Base-by-base conservation (phyloP, 2,888 invertebrate genomes). In the Drosophila algonquin region DNA sequence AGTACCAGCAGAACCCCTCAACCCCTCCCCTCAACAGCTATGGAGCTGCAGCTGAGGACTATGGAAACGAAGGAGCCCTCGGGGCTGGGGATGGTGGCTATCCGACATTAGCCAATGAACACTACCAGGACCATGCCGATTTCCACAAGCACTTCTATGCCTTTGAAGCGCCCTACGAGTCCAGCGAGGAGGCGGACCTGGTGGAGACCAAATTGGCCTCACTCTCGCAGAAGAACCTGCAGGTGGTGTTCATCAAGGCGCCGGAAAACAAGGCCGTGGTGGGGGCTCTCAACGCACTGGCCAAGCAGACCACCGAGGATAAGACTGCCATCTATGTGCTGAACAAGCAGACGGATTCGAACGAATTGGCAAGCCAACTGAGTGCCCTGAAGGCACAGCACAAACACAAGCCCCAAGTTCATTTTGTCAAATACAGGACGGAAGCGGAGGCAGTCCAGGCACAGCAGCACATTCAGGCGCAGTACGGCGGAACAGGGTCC, bases 241-340 rank as follows among this genome's bases (percentile, higher is more conserved):
- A 90, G 55, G 89, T 91, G 27, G 87, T 91, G 7, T 91, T 91
- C 71, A 90, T 91, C 16, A 90, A 82, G 68, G 88, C 91, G 2
- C 91, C 90, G 12, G 90, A 90, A 64, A 90, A 90, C 45, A 87
- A 78, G 51, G 90, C 77, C 0, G 75, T 90, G 4, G 83, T 80
- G 21, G 82, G 88, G 14, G 90, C 90, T 0, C 81, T 89, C 0
- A 73, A 80, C 32, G 87, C 89, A 5, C 63, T 90, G 47, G 82
- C 84, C 46, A 90, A 84, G 52, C 90, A 90, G 40, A 81, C 73
- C 53, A 87, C 70, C 47, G 90, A 91, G 79, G 91, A 91, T 35
- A 89, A 89, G 60, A 91, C 91, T 0, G 90, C 90, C 32, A 91
- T 91, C 44, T 91, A 90, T 63, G 91, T 91, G 24, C 79, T 91